Conservation (phyloP, 1,140 invertebrate species). For the Hycleus phaleratus region DNA sequence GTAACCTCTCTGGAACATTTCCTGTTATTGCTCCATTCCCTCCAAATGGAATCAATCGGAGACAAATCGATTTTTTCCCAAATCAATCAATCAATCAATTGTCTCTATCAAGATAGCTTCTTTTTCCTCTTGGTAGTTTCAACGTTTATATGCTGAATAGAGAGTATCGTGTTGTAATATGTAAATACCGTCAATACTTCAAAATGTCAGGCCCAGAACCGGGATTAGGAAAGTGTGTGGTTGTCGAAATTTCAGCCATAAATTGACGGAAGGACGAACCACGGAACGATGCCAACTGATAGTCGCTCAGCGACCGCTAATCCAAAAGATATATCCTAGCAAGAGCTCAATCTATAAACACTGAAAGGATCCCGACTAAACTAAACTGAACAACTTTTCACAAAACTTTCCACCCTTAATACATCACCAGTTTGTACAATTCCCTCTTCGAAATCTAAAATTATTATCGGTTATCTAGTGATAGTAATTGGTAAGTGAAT, state of each 20-base stretch:
- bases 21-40: too few species aligned
- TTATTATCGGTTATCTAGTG: constrained; percentile 2
- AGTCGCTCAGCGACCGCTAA: constrained; percentile 9
- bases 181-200: constrained; percentile 17
- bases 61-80: too few species aligned
- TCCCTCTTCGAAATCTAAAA: background rate
- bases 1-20: too few species aligned
- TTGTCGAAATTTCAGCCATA: constrained; percentile 17
- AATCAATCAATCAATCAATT: too few species aligned
- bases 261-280: constrained; percentile 17
- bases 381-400: background rate
- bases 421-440: too few species aligned
- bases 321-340: background rate
- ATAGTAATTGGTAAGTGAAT: constrained; percentile 10
- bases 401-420: too few species aligned
- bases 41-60: too few species aligned
- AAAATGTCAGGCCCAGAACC: constrained; percentile 5
- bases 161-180: background rate
- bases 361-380: background rate
- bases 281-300: constrained; percentile 4
- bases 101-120: too few species aligned
- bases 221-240: constrained; percentile 18
- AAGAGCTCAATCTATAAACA: too few species aligned
- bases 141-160: too few species aligned
- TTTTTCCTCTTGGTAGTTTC: too few species aligned